These are phyloP conservation scores for Mesorhabditis belari DNA, from an alignment of 2,888 invertebrate species.

Conservation along the genomic window DNA sequence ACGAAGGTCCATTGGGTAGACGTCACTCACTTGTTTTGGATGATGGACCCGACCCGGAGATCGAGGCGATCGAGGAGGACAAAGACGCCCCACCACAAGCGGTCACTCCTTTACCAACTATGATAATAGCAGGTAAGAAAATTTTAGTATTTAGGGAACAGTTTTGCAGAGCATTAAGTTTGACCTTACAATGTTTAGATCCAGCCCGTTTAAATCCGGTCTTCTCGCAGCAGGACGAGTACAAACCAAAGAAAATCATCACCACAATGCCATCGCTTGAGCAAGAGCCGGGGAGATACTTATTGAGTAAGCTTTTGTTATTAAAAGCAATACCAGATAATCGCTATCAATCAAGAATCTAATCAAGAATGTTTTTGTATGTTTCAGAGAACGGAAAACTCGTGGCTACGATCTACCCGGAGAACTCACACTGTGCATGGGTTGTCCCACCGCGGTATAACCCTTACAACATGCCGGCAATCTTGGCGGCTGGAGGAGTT, in stretches of 20 bases:
- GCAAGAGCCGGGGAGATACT: no score
- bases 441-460: constrained; percentile 50
- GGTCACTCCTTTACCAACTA: not conserved
- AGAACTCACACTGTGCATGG: constrained; percentile 47
- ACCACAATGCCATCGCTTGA: not conserved
- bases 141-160: no score
- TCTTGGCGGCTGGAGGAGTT: constrained; percentile 36
- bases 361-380: no score
- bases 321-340: not conserved
- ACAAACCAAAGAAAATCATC: not conserved
- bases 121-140: not conserved
- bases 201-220: not conserved
- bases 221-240: not conserved
- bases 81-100: not conserved
- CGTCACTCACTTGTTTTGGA: not conserved
- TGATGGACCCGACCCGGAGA: not conserved
- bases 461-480: constrained; percentile 43
- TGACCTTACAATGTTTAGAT: no score
- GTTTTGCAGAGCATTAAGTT: no score
- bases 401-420: constrained; percentile 43
- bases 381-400: constrained; percentile 46
- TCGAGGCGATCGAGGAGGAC: not conserved
- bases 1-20: not conserved
- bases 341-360: no score
- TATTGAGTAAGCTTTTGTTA: not conserved